Base-by-base conservation (phyloP, 2,888 invertebrate species). In the Cheilosia impressa region DNA sequence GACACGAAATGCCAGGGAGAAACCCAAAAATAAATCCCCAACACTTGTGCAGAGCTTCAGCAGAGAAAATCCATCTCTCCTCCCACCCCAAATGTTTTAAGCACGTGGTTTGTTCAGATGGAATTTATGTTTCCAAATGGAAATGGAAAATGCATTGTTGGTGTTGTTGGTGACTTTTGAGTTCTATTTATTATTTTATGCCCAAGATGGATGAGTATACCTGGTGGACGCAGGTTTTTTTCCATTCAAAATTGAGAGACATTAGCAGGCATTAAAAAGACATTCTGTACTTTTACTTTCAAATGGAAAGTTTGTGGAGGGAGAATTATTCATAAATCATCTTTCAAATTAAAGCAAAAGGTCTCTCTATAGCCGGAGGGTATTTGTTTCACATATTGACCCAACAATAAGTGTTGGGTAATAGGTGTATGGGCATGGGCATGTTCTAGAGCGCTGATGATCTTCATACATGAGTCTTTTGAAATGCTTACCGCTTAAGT, bases 71-170 rank as follows among this genome's bases (percentile, higher is more conserved):
- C 17, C 45, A n/a, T 5, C 52, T 15, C 19, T 34, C 45, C 15
- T 4, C 13, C 17, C 45, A 15, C 31, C 53, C 65, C 31, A 27
- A 68, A 55, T 55, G 27, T 34, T 69, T 69, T 22, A 34, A 55
- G 17, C 41, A 68, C 27, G 45, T 52, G 50, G 24, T 65, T 52
- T 52, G 27, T 52, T 65, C 4, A 4, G 1, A 7, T 47, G 65
- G 50, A 65, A 65, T 65, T 65, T 65, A 52, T 65, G 52, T 65
- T 34, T 52, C 47, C n/a, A 24, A 43, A 50, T 50, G 50, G 38
- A 65, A 66, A 68, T 68, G 66, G 38, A 27, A 41, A 55, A 52
- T 68, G 43, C 66, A 55, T 55, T 68, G 43, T 55, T 66, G 24
- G n/a, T 9, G 50, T 7, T 22, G 24, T 22, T 41, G 27, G 13